Evolutionary conservation across 1,140 invertebrate species (phyloP).

Genomic region (Brevipalpus yothersi): DNA sequence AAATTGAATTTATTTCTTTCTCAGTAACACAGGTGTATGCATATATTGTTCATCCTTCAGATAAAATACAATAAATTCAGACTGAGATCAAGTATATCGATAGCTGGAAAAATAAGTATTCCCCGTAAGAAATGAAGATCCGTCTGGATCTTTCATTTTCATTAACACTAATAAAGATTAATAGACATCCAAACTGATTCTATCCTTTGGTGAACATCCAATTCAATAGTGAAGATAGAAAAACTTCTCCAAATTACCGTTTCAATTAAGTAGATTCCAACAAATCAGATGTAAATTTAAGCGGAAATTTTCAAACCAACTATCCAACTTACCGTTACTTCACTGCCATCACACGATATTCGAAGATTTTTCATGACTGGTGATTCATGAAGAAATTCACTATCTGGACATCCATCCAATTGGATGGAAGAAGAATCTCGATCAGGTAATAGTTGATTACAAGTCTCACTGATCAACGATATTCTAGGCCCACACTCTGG

Average conservation of each 20-base stretch:
- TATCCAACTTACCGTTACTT: not conserved
- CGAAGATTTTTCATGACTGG: not conserved
- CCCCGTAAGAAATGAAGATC: too few species aligned
- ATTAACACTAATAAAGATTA: too few species aligned
- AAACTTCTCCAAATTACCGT: not conserved
- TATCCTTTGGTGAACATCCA: not conserved
- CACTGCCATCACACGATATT: slow-evolving; percentile 1
- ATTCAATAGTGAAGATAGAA: not conserved
- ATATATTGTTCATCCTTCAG: too few species aligned
- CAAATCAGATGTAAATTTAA: too few species aligned
- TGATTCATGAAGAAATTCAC: not conserved
- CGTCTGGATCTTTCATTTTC: too few species aligned
- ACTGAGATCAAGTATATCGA: too few species aligned
- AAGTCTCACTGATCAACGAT: not conserved
- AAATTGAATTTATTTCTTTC: too few species aligned
- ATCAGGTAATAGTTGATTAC: not conserved
- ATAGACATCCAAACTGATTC: not conserved
- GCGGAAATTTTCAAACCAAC: not conserved
- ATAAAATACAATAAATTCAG: too few species aligned
- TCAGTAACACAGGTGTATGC: too few species aligned
- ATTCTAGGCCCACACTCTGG: not conserved
- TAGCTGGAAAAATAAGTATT: too few species aligned
- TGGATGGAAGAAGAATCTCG: not conserved
- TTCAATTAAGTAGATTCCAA: not conserved
- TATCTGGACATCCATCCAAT: not conserved